A percentile compares a stretch with the other conserved stretches of the same genome.
These are phyloP conservation scores for Leptopilina drosophilae DNA, from an alignment of 2,888 invertebrate species.

Conservation along the genomic window DNA sequence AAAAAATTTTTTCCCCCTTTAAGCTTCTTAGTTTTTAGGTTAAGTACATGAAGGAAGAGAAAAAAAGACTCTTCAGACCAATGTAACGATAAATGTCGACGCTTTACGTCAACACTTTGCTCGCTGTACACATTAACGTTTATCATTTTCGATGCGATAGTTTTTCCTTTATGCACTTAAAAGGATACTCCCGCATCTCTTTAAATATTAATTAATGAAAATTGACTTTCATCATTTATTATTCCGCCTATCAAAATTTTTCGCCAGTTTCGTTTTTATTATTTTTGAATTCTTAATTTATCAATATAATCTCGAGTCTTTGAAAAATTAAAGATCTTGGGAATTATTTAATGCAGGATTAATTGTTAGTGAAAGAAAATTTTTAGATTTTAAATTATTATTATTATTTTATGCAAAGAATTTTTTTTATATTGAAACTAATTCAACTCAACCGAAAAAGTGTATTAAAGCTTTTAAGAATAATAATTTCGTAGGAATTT, in stretches of 20 bases:
- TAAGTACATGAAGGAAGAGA: slow-evolving; percentile 3
- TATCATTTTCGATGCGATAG: background rate
- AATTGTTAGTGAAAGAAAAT: too few species aligned
- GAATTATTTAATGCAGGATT: too few species aligned
- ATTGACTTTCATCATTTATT: background rate
- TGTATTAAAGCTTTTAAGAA: too few species aligned
- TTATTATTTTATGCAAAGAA: too few species aligned
- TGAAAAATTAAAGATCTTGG: too few species aligned
- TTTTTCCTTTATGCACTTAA: background rate
- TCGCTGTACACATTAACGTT: background rate
- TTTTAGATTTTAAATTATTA: too few species aligned
- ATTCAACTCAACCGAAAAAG: too few species aligned
- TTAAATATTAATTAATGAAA: background rate
- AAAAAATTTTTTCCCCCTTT: background rate
- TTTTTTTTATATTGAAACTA: too few species aligned
- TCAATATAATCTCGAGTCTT: too few species aligned
- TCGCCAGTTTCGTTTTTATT: too few species aligned
- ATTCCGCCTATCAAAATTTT: background rate
- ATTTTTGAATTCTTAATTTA: too few species aligned
- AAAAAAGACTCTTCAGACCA: slow-evolving; percentile 1
- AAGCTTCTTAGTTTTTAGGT: slow-evolving; percentile 12
- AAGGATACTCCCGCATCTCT: background rate
- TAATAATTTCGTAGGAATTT: too few species aligned
- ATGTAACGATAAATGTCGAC: slow-evolving; percentile 9
- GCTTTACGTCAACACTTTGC: background rate